Conservation (phyloP, 92 coral and sea anemone species). For the Bergia sp. region DNA sequence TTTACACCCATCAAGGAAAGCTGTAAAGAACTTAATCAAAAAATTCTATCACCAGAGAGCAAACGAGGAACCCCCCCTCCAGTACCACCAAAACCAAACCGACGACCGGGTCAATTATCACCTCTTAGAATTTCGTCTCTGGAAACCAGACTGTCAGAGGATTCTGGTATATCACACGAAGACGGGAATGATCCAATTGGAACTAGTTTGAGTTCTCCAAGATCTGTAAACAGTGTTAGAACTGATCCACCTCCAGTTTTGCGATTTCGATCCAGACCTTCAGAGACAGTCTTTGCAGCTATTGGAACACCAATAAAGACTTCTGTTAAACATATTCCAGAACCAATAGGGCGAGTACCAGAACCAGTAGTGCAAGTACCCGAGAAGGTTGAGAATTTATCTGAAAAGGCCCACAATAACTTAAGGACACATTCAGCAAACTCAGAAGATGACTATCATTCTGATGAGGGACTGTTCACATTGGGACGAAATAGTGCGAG, state of each 20-base stretch:
- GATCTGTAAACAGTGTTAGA: slow-evolving; percentile 61
- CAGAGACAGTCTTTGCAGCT: slow-evolving; percentile 81
- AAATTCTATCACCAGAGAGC: slow-evolving; percentile 9
- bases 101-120: slow-evolving; percentile 54
- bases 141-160: slow-evolving; percentile 46
- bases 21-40: slow-evolving; percentile 6
- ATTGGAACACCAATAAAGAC: slow-evolving; percentile 70
- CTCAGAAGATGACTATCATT: slow-evolving; percentile 33
- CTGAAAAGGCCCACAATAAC: slow-evolving; percentile 55
- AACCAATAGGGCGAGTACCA: slow-evolving; percentile 21
- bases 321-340: slow-evolving; percentile 12
- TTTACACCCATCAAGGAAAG: slow-evolving; percentile 40
- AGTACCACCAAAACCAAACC: slow-evolving; percentile 83
- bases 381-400: slow-evolving; percentile 57
- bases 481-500: slow-evolving; percentile 72
- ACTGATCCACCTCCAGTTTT: slow-evolving; percentile 56
- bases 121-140: slow-evolving; percentile 38
- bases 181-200: slow-evolving; percentile 43
- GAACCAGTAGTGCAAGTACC: slow-evolving; percentile 42
- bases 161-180: slow-evolving; percentile 71
- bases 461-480: slow-evolving; percentile 73
- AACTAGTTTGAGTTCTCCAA: slow-evolving; percentile 68
- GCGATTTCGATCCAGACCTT: slow-evolving; percentile 39
- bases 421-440: slow-evolving; percentile 30
- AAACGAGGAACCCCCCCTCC: slow-evolving; percentile 79